Evolutionary conservation across 2,888 invertebrate species (phyloP).

Genomic region (Macrosoma leucophasiata): DNA sequence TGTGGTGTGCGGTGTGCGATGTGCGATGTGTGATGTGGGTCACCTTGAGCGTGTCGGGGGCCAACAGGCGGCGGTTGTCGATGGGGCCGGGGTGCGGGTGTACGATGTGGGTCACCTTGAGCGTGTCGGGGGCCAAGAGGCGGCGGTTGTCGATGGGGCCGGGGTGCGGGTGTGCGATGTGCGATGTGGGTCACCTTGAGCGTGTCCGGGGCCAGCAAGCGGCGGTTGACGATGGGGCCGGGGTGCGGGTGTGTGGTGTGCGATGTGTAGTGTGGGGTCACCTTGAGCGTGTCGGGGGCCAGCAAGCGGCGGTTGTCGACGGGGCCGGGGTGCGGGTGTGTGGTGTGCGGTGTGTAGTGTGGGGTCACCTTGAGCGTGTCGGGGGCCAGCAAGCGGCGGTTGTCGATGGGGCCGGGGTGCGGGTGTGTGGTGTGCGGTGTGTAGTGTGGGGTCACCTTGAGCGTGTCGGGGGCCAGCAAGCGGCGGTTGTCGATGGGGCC

Average conservation of each 20-base stretch:
- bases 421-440: constrained; percentile 32
- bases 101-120: constrained; percentile 76
- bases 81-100: constrained; percentile 79
- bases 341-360: constrained; percentile 26
- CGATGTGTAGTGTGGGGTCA: too few species aligned
- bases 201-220: constrained; percentile 78
- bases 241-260: constrained; percentile 59
- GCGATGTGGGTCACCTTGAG: too few species aligned
- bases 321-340: constrained; percentile 77
- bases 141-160: constrained; percentile 86
- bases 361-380: constrained; percentile 79
- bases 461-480: constrained; percentile 78
- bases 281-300: constrained; percentile 78
- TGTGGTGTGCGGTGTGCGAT: not conserved
- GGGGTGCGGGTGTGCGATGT: constrained; percentile 68
- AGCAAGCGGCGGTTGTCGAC: constrained; percentile 86
- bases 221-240: constrained; percentile 85
- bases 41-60: constrained; percentile 77
- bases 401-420: constrained; percentile 85
- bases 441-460: too few species aligned
- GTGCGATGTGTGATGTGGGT: not conserved
- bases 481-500: constrained; percentile 86
- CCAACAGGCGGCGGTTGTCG: constrained; percentile 83
- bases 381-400: constrained; percentile 80
- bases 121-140: constrained; percentile 78